A percentile compares a stretch with the other conserved stretches of the same genome.
These are phyloP conservation scores for Mantis religiosa DNA, from an alignment of 2,888 invertebrate species.

Conservation along the genomic window DNA sequence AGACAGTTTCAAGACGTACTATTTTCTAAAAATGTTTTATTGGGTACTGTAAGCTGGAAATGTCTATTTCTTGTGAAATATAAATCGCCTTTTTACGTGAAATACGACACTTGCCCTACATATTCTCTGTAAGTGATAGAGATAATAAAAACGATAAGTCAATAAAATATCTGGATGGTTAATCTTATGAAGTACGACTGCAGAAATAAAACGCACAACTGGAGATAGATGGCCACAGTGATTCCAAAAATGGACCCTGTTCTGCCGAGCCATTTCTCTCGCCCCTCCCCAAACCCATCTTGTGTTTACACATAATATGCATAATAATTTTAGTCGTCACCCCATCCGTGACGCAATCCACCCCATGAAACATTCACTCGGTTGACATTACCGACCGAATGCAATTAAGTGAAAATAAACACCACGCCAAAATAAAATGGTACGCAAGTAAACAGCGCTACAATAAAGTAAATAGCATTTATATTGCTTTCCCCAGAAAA, in stretches of 20 bases:
- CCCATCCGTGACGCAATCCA: not conserved
- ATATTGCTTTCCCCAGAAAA: not conserved
- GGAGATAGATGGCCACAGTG: not conserved
- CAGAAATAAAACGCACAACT: not conserved
- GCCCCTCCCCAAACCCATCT: not conserved
- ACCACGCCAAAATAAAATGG: not conserved
- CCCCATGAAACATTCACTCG: not conserved
- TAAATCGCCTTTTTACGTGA: too few relatives aligned
- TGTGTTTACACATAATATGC: not conserved
- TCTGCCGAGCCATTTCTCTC: not conserved
- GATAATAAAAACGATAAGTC: too few relatives aligned
- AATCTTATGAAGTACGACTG: too few relatives aligned
- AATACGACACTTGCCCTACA: too few relatives aligned
- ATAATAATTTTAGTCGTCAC: not conserved
- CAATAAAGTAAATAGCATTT: not conserved
- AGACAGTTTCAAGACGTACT: too few relatives aligned
- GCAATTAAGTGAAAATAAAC: slow-evolving; percentile 1
- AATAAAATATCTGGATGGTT: too few relatives aligned
- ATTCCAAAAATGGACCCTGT: not conserved
- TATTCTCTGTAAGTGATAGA: too few relatives aligned
- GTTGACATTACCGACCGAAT: not conserved
- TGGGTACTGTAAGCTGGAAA: too few relatives aligned
- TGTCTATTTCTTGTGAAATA: too few relatives aligned
- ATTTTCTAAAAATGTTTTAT: too few relatives aligned
- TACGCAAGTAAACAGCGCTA: not conserved